Evolutionary conservation across 2,113 vertebrate genomes (phyloP).

Genomic region (Rafetus swinhoei): DNA sequence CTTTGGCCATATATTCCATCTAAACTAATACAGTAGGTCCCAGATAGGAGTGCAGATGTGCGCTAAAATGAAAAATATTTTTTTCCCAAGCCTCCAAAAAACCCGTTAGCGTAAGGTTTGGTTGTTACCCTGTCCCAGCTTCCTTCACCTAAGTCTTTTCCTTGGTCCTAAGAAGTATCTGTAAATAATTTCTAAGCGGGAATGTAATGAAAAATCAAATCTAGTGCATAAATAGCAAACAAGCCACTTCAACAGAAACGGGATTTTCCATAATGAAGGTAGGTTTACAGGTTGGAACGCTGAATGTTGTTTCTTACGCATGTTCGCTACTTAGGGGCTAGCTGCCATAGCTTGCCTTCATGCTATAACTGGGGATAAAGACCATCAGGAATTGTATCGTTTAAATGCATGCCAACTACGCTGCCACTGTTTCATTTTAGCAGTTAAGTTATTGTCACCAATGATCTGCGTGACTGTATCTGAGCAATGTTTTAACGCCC

Average conservation of each 20-base stretch:
- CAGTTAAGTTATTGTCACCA: rapidly evolving
- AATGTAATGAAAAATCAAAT: background rate
- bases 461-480: rapidly evolving
- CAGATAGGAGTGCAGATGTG: background rate
- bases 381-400: background rate
- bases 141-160: background rate
- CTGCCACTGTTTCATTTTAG: background rate
- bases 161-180: background rate
- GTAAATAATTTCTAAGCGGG: background rate
- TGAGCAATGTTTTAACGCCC: background rate
- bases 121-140: background rate
- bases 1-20: background rate
- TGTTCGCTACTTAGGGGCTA: background rate
- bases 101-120: background rate
- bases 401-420: rapidly evolving
- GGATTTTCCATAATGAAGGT: background rate
- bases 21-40: background rate
- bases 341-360: background rate
- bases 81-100: background rate
- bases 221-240: background rate
- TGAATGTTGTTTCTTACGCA: background rate
- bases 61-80: background rate
- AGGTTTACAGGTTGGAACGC: background rate
- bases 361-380: background rate
- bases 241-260: background rate